These are phyloP conservation scores for Eriosoma lanigerum DNA, from an alignment of 1,140 invertebrate genomes.

Conservation along the genomic window DNA sequence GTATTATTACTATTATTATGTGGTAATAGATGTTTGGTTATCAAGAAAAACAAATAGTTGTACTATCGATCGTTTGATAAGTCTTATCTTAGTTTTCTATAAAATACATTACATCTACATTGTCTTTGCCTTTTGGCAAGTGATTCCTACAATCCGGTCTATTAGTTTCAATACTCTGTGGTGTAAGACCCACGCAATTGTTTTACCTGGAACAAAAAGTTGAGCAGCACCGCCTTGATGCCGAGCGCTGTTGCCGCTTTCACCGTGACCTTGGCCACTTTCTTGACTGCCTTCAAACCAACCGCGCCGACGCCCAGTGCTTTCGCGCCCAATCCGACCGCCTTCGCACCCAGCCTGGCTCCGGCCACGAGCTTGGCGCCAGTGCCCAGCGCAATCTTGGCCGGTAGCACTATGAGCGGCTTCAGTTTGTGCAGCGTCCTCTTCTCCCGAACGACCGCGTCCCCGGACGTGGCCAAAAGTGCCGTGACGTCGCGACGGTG, in stretches of 20 bases:
- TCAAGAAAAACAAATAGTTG: no score
- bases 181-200: no score
- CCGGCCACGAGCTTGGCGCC: slow-evolving; percentile 9
- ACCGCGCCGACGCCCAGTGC: slow-evolving; percentile 1
- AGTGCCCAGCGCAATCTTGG: slow-evolving; percentile 2
- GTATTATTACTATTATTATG: no score
- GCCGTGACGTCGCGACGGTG: not conserved
- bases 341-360: slow-evolving; percentile 10
- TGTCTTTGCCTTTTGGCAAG: no score
- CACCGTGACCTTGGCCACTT: slow-evolving; percentile 43
- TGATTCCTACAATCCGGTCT: no score
- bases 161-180: not conserved
- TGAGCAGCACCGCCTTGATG: slow-evolving; percentile 45
- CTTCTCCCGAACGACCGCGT: not conserved
- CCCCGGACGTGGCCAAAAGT: no score
- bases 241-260: slow-evolving; percentile 37
- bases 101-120: no score
- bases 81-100: no score
- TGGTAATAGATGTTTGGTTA: no score
- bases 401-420: slow-evolving; percentile 14
- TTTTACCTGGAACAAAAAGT: slow-evolving; percentile 40
- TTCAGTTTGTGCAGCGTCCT: slow-evolving; percentile 29
- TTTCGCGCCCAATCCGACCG: slow-evolving; percentile 26
- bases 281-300: slow-evolving; percentile 3
- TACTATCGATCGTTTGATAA: no score